Conservation (phyloP, 2,113 vertebrate species). For the Perca flavescens region DNA sequence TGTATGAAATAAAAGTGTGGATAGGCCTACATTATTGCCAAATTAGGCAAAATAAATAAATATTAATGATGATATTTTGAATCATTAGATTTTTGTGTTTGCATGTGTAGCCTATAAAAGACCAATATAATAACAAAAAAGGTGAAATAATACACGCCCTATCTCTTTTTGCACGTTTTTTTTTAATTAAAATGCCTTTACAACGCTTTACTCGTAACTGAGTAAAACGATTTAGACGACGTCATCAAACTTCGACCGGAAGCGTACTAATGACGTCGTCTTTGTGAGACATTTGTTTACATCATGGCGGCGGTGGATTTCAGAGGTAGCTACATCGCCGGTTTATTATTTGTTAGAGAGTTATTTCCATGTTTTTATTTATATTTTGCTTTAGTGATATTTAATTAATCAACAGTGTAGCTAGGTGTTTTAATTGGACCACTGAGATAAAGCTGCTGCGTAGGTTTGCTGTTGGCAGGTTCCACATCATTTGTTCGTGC, state of each 20-base stretch:
- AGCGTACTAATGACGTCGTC: background rate
- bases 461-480: background rate
- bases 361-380: rapidly evolving
- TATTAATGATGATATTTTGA: background rate
- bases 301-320: constrained; percentile 83
- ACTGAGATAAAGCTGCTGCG: background rate
- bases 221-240: background rate
- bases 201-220: background rate
- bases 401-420: background rate
- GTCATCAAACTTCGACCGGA: constrained; percentile 55
- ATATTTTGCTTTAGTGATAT: background rate
- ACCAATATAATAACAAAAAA: background rate
- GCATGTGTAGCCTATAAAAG: background rate
- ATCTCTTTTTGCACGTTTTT: background rate
- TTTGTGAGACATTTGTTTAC: constrained; percentile 63
- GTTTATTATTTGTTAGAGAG: background rate
- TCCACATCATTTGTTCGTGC: background rate
- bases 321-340: constrained; percentile 63
- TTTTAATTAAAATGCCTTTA: background rate
- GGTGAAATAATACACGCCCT: too few species aligned
- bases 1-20: background rate
- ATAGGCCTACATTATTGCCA: too few species aligned
- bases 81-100: background rate
- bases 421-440: rapidly evolving
- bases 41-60: background rate